These are phyloP conservation scores for Drosophila tani DNA, from an alignment of 1,140 invertebrate genomes.

Conservation along the genomic window DNA sequence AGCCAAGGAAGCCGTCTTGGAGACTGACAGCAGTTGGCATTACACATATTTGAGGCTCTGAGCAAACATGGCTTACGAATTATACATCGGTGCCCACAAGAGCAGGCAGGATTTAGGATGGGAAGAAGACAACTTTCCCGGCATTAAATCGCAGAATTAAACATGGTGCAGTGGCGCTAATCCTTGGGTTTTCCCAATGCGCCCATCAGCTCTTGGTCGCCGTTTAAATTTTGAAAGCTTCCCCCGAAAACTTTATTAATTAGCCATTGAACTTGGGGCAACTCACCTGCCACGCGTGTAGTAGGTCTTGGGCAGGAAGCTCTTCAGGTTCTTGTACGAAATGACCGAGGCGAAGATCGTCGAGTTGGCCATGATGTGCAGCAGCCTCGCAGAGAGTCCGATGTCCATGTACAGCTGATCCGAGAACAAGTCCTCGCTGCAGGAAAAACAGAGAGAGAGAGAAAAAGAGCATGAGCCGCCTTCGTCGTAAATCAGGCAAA, in stretches of 20 bases:
- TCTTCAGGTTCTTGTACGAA: conserved; percentile 86
- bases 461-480: conserved; percentile 22
- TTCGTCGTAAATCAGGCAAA: conserved; percentile 42
- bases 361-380: conserved; percentile 83
- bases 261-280: conserved; percentile 15
- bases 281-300: conserved; percentile 84
- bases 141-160: conserved; percentile 26
- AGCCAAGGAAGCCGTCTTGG: conserved; percentile 39
- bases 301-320: conserved; percentile 86
- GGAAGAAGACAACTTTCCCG: conserved; percentile 25
- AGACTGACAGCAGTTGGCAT: conserved; percentile 61
- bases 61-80: conserved; percentile 33
- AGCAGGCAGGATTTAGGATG: conserved; percentile 13
- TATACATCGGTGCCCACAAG: conserved; percentile 40
- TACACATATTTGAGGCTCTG: conserved; percentile 47
- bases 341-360: conserved; percentile 85
- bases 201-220: neutral
- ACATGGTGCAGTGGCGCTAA: conserved; percentile 18
- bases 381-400: conserved; percentile 68
- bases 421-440: conserved; percentile 83
- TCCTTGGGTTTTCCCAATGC: neutral
- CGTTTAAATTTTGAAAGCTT: conserved; percentile 16
- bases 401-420: conserved; percentile 84
- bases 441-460: conserved; percentile 7
- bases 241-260: conserved; percentile 24